Evolutionary conservation across 2,113 vertebrate species (phyloP).

Genomic region (Pteronura brasiliensis): DNA sequence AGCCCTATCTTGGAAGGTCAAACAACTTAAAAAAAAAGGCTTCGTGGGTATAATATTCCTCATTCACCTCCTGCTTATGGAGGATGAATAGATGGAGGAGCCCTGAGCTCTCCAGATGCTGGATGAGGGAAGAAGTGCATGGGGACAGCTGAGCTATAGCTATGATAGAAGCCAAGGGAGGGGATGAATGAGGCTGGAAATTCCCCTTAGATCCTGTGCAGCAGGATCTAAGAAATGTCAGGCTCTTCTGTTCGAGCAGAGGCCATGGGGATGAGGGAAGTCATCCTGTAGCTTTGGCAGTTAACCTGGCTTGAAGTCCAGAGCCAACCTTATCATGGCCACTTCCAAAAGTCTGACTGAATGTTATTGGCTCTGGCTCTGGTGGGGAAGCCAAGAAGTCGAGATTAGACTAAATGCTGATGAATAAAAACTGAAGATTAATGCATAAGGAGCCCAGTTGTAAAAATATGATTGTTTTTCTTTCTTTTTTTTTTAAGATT

Average conservation of each 20-base stretch:
- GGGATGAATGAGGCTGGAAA: background rate
- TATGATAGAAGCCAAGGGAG: background rate
- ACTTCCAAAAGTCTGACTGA: background rate
- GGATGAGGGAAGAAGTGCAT: too few relatives aligned
- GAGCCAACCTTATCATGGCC: background rate
- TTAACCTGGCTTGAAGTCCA: background rate
- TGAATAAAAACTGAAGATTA: background rate
- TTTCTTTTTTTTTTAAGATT: too few relatives aligned
- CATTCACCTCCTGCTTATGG: background rate
- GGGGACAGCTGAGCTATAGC: background rate
- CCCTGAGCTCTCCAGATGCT: background rate
- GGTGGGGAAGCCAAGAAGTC: background rate
- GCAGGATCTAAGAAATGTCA: background rate
- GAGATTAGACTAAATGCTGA: background rate
- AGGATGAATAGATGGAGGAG: background rate
- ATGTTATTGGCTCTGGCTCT: background rate
- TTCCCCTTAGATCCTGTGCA: background rate
- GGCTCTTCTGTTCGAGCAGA: background rate
- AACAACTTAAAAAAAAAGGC: background rate
- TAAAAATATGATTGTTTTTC: background rate
- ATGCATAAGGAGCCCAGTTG: background rate
- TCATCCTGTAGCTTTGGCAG: background rate
- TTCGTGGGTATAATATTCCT: background rate
- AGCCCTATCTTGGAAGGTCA: background rate
- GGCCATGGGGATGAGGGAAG: background rate